Conservation (phyloP, 2,888 invertebrate species). For the Orthosia cruda region DNA sequence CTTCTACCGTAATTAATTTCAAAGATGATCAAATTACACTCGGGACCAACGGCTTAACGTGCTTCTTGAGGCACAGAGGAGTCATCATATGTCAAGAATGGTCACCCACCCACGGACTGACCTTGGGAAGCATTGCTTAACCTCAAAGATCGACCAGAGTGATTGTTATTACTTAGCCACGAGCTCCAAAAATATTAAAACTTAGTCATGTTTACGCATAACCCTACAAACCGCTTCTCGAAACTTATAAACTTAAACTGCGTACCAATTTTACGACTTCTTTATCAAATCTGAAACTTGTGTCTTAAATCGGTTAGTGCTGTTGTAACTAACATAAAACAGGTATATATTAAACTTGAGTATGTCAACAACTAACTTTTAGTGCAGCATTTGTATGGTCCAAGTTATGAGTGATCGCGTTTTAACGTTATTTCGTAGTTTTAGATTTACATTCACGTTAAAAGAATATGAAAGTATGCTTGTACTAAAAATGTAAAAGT, state of each 20-base stretch:
- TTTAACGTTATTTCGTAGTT: no score
- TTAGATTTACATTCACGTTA: no score
- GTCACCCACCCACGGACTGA: no score
- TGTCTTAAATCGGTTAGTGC: slow-evolving; percentile 53
- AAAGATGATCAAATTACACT: no score
- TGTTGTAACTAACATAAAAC: slow-evolving; percentile 53
- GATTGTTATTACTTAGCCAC: no score
- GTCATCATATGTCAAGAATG: no score
- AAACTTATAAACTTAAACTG: slow-evolving; percentile 9
- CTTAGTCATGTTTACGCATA: background rate
- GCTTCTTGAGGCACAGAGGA: no score
- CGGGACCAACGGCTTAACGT: no score
- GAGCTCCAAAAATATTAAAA: no score
- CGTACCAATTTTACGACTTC: slow-evolving; percentile 6
- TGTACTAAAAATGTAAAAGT: background rate
- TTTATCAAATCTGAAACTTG: slow-evolving; percentile 48
- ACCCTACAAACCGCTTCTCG: background rate
- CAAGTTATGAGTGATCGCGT: slow-evolving; percentile 40
- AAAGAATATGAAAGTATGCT: background rate
- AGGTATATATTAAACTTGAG: slow-evolving; percentile 68
- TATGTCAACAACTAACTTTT: slow-evolving; percentile 79
- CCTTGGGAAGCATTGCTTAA: no score
- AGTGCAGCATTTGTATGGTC: slow-evolving; percentile 56
- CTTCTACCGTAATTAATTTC: no score
- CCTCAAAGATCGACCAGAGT: no score